Evolutionary conservation across 2,113 vertebrate species (phyloP), one percentile per base, ranked within the genome.

Genomic region (Xyliphius kryptos): DNA sequence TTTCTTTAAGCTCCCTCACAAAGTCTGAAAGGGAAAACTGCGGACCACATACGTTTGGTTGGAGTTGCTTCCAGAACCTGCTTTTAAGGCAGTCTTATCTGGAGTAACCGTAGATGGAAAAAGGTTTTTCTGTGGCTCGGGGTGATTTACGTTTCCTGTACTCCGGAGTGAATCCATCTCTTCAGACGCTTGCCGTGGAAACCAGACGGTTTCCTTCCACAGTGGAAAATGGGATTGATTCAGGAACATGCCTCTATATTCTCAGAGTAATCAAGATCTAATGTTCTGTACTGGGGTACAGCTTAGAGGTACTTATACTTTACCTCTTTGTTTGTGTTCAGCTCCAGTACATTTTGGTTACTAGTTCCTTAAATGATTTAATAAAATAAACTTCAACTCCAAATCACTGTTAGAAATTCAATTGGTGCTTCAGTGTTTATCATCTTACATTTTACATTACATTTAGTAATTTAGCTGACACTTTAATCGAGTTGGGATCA

Each of bases 201-300:
- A 44, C 17, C 49, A 51, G 4, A 63, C 53, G 16, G 1, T 22
- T 47, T 43, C 49, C 67, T 66, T 57, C 57, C 63, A 16, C 37
- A 11, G 43, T 16, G 37, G 40, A 43, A 43, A 22, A 9, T 1
- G 1, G 38, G 44, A 47, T 69, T 58, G 36, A 70, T 62, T 55
- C 37, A 46, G 37, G 12, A 46, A 46, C n/a, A 46, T 46, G 7
- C 26, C 26, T 32, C 26, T 5, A 32, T 32, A 32, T 32, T 32
- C 26, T 3, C 26, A 32, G 26, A 32, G 26, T 32, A 32, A 32
- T 6, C 4, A 6, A 32, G 26, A 5, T 32, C 4, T 32, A 6
- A 32, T 32, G 26, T 32, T 32, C 26, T 32, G 26, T 32, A 32
- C 26, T 32, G 4, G 26, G 7, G 26, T 32, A 32, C 26, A 32